phyloP scores from a whole-genome alignment of 2,797 vertebrate species.

The Halcyon badia region DNA sequence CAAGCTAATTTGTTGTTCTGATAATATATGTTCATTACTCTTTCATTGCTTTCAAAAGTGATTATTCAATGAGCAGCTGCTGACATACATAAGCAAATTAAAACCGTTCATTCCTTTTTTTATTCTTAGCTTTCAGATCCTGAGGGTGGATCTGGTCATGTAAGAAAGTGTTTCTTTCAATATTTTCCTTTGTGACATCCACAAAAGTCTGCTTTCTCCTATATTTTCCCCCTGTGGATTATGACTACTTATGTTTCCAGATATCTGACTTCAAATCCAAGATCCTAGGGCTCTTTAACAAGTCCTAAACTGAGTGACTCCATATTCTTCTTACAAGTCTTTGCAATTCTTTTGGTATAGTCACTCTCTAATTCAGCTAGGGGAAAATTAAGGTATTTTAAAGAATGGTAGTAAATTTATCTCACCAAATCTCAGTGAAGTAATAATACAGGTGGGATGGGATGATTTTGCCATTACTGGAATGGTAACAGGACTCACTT shows the following conservation, averaged over 20 bases:
- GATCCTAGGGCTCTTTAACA: background rate
- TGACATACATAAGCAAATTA: background rate
- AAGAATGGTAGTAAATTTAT: background rate
- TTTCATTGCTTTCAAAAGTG: background rate
- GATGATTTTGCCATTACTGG: background rate
- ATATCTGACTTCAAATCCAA: background rate
- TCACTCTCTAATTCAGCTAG: background rate
- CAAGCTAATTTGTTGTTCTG: background rate
- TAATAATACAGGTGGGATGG: background rate
- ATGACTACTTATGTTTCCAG: background rate
- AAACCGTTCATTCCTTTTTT: background rate
- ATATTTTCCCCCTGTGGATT: background rate
- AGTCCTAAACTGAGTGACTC: background rate
- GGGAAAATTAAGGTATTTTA: background rate
- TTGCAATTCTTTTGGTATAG: background rate
- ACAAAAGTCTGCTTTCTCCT: constrained; percentile 1
- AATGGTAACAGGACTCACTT: background rate
- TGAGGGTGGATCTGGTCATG: background rate
- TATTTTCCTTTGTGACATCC: background rate
- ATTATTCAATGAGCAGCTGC: background rate
- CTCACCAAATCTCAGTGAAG: background rate
- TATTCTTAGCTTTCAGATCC: background rate
- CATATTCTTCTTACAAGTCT: background rate
- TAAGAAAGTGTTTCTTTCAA: background rate
- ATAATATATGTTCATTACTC: background rate